These are phyloP conservation scores for Euleptes europaea DNA, from an alignment of 2,113 vertebrate genomes.

Conservation along the genomic window DNA sequence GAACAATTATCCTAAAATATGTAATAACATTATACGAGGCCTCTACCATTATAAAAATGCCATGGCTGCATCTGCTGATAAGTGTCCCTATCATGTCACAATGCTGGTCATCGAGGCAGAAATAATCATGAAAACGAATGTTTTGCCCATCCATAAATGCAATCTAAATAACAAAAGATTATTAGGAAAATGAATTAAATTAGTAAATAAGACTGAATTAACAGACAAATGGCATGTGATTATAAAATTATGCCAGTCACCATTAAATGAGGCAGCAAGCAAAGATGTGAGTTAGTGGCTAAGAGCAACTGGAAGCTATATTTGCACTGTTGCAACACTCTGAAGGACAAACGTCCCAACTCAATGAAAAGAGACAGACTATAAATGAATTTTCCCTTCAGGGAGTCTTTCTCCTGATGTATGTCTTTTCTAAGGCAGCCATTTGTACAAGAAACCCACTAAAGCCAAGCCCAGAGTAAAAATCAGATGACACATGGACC, in stretches of 20 bases:
- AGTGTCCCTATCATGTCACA: neutral
- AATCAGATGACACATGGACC: slow-evolving; percentile 19
- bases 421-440: neutral
- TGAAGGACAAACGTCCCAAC: neutral
- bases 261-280: neutral
- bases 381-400: neutral
- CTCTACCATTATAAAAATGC: neutral
- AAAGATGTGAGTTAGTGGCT: neutral
- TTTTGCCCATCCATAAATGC: neutral
- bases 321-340: neutral
- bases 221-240: neutral
- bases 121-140: neutral
- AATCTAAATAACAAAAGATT: neutral
- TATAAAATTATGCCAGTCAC: neutral
- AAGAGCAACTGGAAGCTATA: neutral
- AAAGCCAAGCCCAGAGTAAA: slow-evolving; percentile 29
- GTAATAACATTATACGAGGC: too few species aligned
- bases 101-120: neutral
- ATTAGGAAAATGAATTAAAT: neutral
- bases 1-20: neutral
- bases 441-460: slow-evolving; percentile 25
- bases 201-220: neutral
- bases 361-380: neutral
- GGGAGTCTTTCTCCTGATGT: slow-evolving; percentile 5
- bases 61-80: neutral